Evolutionary conservation across 2,113 vertebrate species (phyloP).

Genomic region (Thunnus thynnus): DNA sequence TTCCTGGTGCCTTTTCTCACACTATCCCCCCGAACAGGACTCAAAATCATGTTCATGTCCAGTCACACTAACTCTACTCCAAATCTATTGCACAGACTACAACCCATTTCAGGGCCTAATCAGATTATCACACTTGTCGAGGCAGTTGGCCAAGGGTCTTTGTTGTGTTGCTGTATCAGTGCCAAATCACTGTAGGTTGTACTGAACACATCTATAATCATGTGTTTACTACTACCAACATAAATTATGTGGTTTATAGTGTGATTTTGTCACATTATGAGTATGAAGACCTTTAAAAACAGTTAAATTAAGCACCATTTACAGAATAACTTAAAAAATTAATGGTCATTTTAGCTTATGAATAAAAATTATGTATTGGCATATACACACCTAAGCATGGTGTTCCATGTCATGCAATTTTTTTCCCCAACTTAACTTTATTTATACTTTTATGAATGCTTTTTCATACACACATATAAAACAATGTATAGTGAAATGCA

Average conservation of each 20-base stretch:
- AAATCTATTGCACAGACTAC: conserved; percentile 5
- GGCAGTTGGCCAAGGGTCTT: background rate
- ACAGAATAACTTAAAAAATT: background rate
- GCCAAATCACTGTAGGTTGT: conserved; percentile 6
- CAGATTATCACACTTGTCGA: conserved; percentile 21
- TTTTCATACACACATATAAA: too few relatives aligned
- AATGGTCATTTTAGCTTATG: background rate
- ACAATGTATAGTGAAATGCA: too few relatives aligned
- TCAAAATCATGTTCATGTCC: conserved; percentile 12
- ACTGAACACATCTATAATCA: background rate
- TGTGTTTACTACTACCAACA: background rate
- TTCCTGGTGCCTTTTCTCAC: background rate
- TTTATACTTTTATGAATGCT: too few relatives aligned
- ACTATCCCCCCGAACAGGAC: background rate
- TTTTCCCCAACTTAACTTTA: too few relatives aligned
- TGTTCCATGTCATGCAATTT: too few relatives aligned
- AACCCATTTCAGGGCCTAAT: conserved; percentile 18
- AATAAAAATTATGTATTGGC: too few relatives aligned
- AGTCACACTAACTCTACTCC: background rate
- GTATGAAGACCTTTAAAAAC: too few relatives aligned
- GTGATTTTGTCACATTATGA: background rate
- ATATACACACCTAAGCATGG: too few relatives aligned
- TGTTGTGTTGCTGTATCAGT: background rate
- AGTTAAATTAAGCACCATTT: background rate
- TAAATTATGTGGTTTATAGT: background rate